A percentile compares a stretch with the other conserved stretches of the same genome.
phyloP scores from a whole-genome alignment of 2,113 vertebrate species.

The Dasyornis broadbenti region DNA sequence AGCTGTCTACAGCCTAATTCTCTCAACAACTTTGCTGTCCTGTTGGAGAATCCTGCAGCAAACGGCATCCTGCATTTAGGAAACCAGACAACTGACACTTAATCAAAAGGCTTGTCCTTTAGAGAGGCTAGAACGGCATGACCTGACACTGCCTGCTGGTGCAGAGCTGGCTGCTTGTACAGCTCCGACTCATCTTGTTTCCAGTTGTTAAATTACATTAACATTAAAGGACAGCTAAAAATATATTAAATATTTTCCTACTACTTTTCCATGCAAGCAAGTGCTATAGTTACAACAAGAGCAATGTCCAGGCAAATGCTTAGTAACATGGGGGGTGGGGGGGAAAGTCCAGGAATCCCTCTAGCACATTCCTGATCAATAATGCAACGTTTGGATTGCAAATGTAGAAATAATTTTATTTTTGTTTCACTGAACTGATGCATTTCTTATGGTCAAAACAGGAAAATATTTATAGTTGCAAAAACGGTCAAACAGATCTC shows the following conservation, averaged over 20 bases:
- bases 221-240: slow-evolving; percentile 67
- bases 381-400: background rate
- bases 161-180: slow-evolving; percentile 9
- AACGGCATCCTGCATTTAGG: background rate
- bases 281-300: slow-evolving; percentile 28
- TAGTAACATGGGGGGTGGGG: background rate
- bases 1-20: background rate
- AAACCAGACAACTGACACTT: slow-evolving; percentile 44
- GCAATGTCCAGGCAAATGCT: background rate
- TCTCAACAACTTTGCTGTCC: background rate
- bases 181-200: slow-evolving; percentile 37
- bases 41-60: slow-evolving; percentile 16
- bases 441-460: background rate
- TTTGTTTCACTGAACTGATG: background rate
- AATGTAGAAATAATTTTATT: background rate
- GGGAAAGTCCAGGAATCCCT: background rate
- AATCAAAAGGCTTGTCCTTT: slow-evolving; percentile 43
- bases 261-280: slow-evolving; percentile 53
- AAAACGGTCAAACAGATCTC: background rate
- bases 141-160: slow-evolving; percentile 18
- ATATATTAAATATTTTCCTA: slow-evolving; percentile 66
- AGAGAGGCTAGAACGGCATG: slow-evolving; percentile 13
- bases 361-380: background rate
- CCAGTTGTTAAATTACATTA: slow-evolving; percentile 66
- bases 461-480: background rate